A percentile compares a stretch with the other conserved stretches of the same genome.
phyloP scores from a whole-genome alignment of 2,888 invertebrate species.

The Hirtodrosophila trivittata region DNA sequence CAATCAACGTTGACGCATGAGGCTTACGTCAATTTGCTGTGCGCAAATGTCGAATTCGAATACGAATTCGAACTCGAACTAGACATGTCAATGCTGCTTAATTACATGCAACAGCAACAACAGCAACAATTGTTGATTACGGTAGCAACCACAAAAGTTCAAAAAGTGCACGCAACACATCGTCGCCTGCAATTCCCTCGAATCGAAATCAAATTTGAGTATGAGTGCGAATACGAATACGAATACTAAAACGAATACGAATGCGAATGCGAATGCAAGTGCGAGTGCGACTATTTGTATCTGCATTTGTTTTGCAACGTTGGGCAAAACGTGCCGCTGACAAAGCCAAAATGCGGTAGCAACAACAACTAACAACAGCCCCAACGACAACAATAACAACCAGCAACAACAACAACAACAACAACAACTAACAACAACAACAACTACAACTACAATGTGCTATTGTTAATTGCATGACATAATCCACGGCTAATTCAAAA shows the following conservation, averaged over 20 bases:
- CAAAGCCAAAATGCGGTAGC: slow-evolving; percentile 58
- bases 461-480: slow-evolving; percentile 78
- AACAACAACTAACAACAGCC: slow-evolving; percentile 24
- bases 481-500: slow-evolving; percentile 73
- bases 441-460: slow-evolving; percentile 48
- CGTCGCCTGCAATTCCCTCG: slow-evolving; percentile 37
- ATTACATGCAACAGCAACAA: slow-evolving; percentile 63
- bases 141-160: slow-evolving; percentile 66
- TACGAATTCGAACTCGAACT: slow-evolving; percentile 60
- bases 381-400: slow-evolving; percentile 26
- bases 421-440: slow-evolving; percentile 27
- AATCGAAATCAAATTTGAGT: slow-evolving; percentile 31
- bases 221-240: slow-evolving; percentile 48
- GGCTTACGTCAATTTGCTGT: slow-evolving; percentile 73
- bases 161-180: slow-evolving; percentile 62
- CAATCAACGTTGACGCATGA: slow-evolving; percentile 66
- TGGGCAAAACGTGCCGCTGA: slow-evolving; percentile 64
- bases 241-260: slow-evolving; percentile 18
- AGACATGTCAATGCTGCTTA: slow-evolving; percentile 78
- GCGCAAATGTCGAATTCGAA: slow-evolving; percentile 60
- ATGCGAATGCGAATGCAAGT: not conserved
- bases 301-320: slow-evolving; percentile 45
- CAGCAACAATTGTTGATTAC: slow-evolving; percentile 52
- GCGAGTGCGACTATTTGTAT: slow-evolving; percentile 20
- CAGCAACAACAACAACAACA: slow-evolving; percentile 4